Conservation (phyloP, 92 coral and sea anemone species). For the Palythoa heliodiscus region DNA sequence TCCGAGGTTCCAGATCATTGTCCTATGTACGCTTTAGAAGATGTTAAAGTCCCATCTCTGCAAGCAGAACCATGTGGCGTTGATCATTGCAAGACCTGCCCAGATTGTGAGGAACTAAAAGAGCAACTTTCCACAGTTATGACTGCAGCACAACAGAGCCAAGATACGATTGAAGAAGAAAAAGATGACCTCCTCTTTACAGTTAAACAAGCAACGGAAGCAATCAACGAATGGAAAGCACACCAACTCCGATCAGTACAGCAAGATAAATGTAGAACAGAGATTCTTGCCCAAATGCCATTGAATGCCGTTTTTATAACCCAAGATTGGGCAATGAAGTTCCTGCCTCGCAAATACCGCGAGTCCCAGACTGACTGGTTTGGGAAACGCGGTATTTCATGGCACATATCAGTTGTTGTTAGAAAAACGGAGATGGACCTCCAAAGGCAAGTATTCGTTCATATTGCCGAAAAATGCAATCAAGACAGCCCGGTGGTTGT, state of each 20-base stretch:
- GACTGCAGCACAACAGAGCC: not conserved
- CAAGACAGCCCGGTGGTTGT: not conserved
- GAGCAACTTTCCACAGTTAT: not conserved
- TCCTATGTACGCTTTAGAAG: not conserved
- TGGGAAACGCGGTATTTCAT: conserved; percentile 56
- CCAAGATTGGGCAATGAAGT: conserved; percentile 35
- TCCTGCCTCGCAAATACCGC: conserved; percentile 56
- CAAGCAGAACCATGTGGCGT: conserved; percentile 5
- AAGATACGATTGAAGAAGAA: not conserved
- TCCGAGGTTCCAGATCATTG: conserved; percentile 14
- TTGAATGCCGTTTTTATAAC: not conserved
- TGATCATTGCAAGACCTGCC: not conserved
- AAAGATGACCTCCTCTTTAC: not conserved
- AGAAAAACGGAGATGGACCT: not conserved
- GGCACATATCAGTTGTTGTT: conserved; percentile 41
- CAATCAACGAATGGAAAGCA: not conserved
- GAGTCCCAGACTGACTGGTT: conserved; percentile 59
- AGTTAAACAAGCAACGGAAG: not conserved
- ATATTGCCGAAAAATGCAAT: not conserved
- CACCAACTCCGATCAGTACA: conserved; percentile 4
- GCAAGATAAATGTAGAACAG: not conserved
- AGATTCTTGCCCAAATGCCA: not conserved
- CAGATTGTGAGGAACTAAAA: not conserved
- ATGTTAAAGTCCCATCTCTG: not conserved
- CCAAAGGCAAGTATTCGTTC: not conserved